Evolutionary conservation across 2,113 vertebrate species (phyloP).

Genomic region (Poeciliopsis turrubarensis): DNA sequence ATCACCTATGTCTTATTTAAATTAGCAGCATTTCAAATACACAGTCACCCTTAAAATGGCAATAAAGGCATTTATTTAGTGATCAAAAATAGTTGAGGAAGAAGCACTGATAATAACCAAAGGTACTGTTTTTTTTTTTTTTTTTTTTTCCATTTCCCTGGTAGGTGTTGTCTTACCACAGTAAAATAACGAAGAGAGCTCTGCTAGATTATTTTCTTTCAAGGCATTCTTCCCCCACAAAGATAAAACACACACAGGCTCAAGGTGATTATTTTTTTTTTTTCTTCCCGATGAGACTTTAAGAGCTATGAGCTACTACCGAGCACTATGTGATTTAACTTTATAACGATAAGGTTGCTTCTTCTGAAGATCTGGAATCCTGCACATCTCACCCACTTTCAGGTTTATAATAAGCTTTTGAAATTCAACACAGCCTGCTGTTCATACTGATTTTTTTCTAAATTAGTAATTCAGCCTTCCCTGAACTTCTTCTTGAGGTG

Average conservation of each 20-base stretch:
- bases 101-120: neutral
- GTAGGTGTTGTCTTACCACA: conserved; percentile 44
- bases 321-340: conserved; percentile 16
- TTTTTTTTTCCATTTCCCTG: conserved; percentile 47
- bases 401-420: conserved; percentile 24
- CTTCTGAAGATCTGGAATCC: conserved; percentile 29
- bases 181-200: conserved; percentile 53
- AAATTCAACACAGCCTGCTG: conserved; percentile 43
- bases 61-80: neutral
- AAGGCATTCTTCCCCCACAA: conserved; percentile 50
- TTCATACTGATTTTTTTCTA: conserved; percentile 27
- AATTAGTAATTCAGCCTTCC: conserved; percentile 35
- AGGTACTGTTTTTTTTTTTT: conserved; percentile 41
- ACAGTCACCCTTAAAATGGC: neutral
- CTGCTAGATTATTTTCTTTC: conserved; percentile 55
- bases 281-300: conserved; percentile 31
- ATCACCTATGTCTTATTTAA: neutral
- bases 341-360: conserved; percentile 13
- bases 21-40: neutral
- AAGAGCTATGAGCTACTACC: conserved; percentile 23
- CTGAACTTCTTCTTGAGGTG: conserved; percentile 21
- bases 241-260: conserved; percentile 55
- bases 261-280: conserved; percentile 34
- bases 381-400: conserved; percentile 20
- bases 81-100: neutral